Conservation (phyloP, 2,888 invertebrate species). For the Drosophila peninsularis region DNA sequence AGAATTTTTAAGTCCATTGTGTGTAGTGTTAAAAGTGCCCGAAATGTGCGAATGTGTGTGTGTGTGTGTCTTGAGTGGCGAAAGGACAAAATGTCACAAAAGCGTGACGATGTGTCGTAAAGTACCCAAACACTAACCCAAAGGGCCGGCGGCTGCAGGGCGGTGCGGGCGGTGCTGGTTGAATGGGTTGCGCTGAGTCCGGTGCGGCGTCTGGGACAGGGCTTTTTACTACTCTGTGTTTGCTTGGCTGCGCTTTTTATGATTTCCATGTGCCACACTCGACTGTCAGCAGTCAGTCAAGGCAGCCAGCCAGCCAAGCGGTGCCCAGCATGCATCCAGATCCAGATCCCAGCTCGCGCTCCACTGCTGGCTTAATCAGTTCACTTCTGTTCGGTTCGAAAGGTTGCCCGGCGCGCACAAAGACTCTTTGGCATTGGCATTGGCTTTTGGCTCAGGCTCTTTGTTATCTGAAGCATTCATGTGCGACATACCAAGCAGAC, state of each 20-base stretch:
- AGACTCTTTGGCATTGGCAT: slow-evolving; percentile 37
- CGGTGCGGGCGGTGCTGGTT: no score
- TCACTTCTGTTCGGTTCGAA: slow-evolving; percentile 64
- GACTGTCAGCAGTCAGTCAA: slow-evolving; percentile 61
- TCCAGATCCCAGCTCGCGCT: slow-evolving; percentile 41
- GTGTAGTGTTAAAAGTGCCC: slow-evolving; percentile 54
- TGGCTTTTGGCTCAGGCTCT: slow-evolving; percentile 37
- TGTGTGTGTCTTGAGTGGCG: slow-evolving; percentile 57
- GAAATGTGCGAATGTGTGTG: slow-evolving; percentile 38
- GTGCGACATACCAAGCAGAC: slow-evolving; percentile 63
- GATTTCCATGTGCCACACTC: slow-evolving; percentile 62
- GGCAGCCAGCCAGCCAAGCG: slow-evolving; percentile 50
- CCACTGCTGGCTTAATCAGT: slow-evolving; percentile 73
- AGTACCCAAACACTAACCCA: slow-evolving; percentile 68
- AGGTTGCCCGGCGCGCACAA: slow-evolving; percentile 56
- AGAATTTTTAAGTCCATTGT: slow-evolving; percentile 77
- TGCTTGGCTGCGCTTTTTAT: slow-evolving; percentile 59
- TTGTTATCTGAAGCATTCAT: slow-evolving; percentile 64
- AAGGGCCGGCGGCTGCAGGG: slow-evolving; percentile 20
- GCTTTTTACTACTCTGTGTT: slow-evolving; percentile 53
- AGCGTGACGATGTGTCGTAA: slow-evolving; percentile 83
- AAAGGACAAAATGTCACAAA: slow-evolving; percentile 81
- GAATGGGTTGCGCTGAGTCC: slow-evolving; percentile 32
- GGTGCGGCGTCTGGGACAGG: slow-evolving; percentile 46
- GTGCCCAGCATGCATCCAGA: slow-evolving; percentile 21